A percentile compares a stretch with the other conserved stretches of the same genome.
Conservation (phyloP, 2,113 vertebrate species). For the Aptenodytes forsteri region DNA sequence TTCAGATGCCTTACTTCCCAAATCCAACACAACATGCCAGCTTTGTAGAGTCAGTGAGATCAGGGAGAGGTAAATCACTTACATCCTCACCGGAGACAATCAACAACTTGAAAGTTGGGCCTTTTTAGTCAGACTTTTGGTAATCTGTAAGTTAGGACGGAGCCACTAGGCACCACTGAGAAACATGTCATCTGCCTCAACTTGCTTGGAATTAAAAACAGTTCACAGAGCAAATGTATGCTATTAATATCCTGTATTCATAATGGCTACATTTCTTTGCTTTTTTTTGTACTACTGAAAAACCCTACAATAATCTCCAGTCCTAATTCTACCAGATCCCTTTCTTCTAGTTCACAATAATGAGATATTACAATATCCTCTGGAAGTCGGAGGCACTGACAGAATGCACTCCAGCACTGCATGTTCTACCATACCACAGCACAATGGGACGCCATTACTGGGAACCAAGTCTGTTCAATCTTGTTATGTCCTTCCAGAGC, state of each 20-base stretch:
- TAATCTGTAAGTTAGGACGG: background rate
- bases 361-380: conserved; percentile 52
- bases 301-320: conserved; percentile 31
- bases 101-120: background rate
- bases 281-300: conserved; percentile 25
- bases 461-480: conserved; percentile 55
- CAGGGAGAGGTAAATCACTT: background rate
- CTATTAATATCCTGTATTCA: conserved; percentile 43
- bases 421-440: conserved; percentile 43
- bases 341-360: conserved; percentile 45
- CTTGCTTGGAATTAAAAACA: background rate
- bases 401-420: conserved; percentile 43
- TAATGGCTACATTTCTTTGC: conserved; percentile 6
- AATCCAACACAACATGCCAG: rapidly evolving
- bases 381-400: conserved; percentile 34
- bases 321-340: conserved; percentile 40
- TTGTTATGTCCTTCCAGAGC: conserved; percentile 54
- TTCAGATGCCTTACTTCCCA: background rate
- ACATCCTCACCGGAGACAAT: background rate
- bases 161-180: background rate
- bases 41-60: background rate
- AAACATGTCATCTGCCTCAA: conserved; percentile 4
- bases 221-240: background rate
- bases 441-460: conserved; percentile 27
- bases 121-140: background rate